Evolutionary conservation across 2,888 invertebrate genomes (phyloP).

Genomic region (Tridacna crocea): DNA sequence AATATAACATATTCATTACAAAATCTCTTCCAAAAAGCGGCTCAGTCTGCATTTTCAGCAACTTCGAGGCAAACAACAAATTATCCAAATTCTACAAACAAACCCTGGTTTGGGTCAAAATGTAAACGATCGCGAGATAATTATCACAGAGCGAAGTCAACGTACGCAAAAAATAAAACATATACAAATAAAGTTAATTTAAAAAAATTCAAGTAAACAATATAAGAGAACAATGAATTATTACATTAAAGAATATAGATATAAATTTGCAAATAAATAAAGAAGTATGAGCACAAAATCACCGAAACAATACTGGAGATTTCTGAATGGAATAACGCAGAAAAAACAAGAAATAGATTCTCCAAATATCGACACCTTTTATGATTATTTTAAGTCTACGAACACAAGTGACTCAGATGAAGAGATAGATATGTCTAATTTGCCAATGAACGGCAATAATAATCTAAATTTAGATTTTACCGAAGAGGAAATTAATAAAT

Average conservation of each 20-base stretch:
- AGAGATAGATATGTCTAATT: neutral
- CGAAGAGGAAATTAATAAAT: conserved; percentile 27
- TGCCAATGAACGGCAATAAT: neutral
- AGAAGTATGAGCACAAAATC: conserved; percentile 1
- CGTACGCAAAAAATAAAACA: neutral
- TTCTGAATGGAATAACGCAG: conserved; percentile 6
- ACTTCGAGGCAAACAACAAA: neutral
- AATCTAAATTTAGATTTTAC: conserved; percentile 21
- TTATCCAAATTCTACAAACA: conserved; percentile 4
- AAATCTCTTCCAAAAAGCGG: too few species aligned
- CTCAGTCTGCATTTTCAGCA: neutral
- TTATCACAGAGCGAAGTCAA: conserved; percentile 17
- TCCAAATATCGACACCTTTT: neutral
- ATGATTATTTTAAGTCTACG: neutral
- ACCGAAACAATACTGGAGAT: conserved; percentile 22
- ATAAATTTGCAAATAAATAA: conserved; percentile 6
- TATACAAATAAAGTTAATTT: conserved; percentile 1
- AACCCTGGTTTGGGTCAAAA: conserved; percentile 32
- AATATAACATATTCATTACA: too few species aligned
- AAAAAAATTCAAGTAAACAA: neutral
- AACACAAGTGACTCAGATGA: neutral
- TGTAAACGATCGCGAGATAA: conserved; percentile 7
- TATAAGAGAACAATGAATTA: conserved; percentile 22
- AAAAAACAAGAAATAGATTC: neutral
- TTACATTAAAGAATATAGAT: conserved; percentile 13